Conservation (phyloP, 2,888 invertebrate species). For the Archaeoteleia sp. region DNA sequence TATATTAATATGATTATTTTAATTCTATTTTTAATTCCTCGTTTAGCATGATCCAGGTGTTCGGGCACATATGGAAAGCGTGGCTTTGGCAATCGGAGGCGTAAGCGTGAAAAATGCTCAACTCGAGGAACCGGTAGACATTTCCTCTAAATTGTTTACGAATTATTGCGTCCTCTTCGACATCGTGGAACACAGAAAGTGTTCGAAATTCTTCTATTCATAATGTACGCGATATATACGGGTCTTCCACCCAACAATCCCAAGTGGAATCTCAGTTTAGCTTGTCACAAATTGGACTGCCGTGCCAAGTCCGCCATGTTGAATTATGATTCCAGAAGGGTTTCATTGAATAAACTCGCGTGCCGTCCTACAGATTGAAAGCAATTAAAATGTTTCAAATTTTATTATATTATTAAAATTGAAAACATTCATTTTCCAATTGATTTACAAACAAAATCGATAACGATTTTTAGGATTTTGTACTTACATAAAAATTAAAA, state of each 20-base stretch:
- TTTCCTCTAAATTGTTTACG: slow-evolving; percentile 18
- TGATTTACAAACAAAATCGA: too few species aligned
- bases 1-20: too few species aligned
- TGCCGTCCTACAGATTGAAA: slow-evolving; percentile 5
- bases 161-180: neutral
- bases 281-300: slow-evolving; percentile 52
- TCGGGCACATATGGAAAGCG: slow-evolving; percentile 43
- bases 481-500: too few species aligned
- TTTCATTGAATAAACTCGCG: slow-evolving; percentile 43
- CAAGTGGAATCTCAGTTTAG: slow-evolving; percentile 23
- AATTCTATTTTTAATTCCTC: too few species aligned
- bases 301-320: slow-evolving; percentile 51
- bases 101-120: neutral
- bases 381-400: slow-evolving; percentile 38
- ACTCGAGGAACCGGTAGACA: neutral
- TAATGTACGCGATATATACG: slow-evolving; percentile 32
- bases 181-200: slow-evolving; percentile 5
- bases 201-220: slow-evolving; percentile 23
- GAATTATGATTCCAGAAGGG: slow-evolving; percentile 41
- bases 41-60: slow-evolving; percentile 41
- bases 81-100: slow-evolving; percentile 8
- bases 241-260: slow-evolving; percentile 46
- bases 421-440: too few species aligned
- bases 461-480: too few species aligned
- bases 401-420: too few species aligned